Percentiles rank a stretch among this genome's conserved stretches.
Evolutionary conservation across 2,113 vertebrate species (phyloP).

Genomic region (Thomomys bottae): DNA sequence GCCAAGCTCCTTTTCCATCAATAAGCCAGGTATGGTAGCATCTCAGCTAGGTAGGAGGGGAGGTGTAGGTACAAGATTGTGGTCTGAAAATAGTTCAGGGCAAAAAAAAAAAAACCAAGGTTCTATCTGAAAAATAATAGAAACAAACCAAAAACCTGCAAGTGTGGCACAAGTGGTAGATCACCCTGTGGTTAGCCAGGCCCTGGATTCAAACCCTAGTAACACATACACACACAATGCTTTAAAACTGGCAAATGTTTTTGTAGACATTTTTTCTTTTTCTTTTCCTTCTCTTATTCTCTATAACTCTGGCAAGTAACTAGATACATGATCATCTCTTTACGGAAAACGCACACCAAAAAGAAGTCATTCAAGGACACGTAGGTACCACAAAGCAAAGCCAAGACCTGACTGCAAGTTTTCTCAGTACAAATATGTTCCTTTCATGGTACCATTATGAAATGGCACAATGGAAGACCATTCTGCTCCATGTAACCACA

Average conservation of each 20-base stretch:
- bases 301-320: not conserved
- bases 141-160: no score
- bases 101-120: no score
- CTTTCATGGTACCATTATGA: conserved; percentile 12
- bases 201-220: no score
- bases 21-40: no score
- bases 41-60: no score
- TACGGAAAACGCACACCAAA: not conserved
- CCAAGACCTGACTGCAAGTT: conserved; percentile 42
- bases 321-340: not conserved
- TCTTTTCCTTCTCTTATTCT: not conserved
- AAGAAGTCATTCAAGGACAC: conserved; percentile 35
- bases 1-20: no score
- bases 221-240: not conserved
- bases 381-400: conserved; percentile 14
- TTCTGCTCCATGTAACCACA: not conserved
- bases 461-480: conserved; percentile 57
- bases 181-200: no score
- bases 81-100: no score
- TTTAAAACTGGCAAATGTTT: conserved; percentile 26
- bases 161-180: no score
- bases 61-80: no score
- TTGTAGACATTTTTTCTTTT: not conserved
- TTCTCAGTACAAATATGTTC: conserved; percentile 39
- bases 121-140: no score